Evolutionary conservation across 2,113 vertebrate species (phyloP).

Genomic region (Melanerpes aurifrons): DNA sequence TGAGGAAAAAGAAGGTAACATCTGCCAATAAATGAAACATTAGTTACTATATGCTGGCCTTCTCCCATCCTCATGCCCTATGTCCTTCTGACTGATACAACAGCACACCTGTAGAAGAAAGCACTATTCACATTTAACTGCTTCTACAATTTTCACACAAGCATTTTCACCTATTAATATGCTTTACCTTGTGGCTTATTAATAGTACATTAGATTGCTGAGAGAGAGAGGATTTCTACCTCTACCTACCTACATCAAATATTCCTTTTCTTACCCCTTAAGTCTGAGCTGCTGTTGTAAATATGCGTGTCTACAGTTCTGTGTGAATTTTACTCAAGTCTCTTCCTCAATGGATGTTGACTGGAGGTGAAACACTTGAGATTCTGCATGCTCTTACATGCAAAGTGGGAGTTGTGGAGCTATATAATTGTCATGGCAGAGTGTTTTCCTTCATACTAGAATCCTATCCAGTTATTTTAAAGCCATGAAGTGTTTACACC

Average conservation of each 20-base stretch:
- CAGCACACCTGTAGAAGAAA: background rate
- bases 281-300: background rate
- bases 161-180: conserved; percentile 56
- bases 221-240: background rate
- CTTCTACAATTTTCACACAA: conserved; percentile 54
- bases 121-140: conserved; percentile 11
- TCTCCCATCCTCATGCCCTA: conserved; percentile 22
- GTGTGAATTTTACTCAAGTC: background rate
- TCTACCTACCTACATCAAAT: background rate
- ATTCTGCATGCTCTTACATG: background rate
- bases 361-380: background rate
- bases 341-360: background rate
- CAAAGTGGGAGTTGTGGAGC: background rate
- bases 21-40: background rate
- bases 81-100: conserved; percentile 36
- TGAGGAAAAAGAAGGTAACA: background rate
- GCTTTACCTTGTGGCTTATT: conserved; percentile 56
- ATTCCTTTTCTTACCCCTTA: background rate
- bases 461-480: conserved; percentile 16
- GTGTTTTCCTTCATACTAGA: background rate
- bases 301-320: background rate
- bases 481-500: conserved; percentile 9
- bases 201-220: conserved; percentile 40
- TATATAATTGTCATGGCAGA: background rate
- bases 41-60: conserved; percentile 23